Evolutionary conservation across 2,797 vertebrate species (phyloP), one percentile per base, ranked within the genome.

Genomic region (Falco columbarius): DNA sequence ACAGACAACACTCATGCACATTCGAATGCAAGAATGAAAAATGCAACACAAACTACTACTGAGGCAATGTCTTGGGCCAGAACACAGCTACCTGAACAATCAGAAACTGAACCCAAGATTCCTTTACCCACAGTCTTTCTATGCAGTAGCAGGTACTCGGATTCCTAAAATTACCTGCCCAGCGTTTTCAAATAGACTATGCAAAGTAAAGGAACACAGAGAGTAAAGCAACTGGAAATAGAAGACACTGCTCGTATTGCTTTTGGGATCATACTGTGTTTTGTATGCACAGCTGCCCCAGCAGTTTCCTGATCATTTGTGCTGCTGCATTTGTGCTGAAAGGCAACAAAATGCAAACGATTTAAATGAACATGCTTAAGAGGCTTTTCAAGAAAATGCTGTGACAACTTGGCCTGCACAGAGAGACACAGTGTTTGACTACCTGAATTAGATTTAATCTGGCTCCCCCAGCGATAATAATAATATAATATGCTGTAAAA

Each of bases 321-420:
- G 81, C 84, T 79, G 80, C 87, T 66, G 52, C 80, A 55, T 82
- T 77, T 30, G 36, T 80, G 56, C 40, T 42, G 14, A 80, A 77
- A 82, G 38, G 65, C 72, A 93, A 63, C 36, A 61, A 90, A 76
- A 80, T 36, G 58, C 34, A 58, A 34, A 73, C 51, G 6, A 56
- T 12, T 44, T 56, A 92, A 61, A 82, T 46, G 49, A 88, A 61
- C 10, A 27, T 5, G 18, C 40, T 90, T 86, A 74, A 84, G 66
- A 89, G 63, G 62, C 58, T 77, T 93, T 93, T 75, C 75, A 89
- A 85, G 81, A 75, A 90, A 96, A 82, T 24, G 34, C 46, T 77
- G 65, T 19, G 77, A 82, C 75, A 89, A 54, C 29, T 38, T 56
- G 86, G 67, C 58, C 86, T 44, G 82, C 81, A 80, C 56, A 46